Conservation (phyloP, 2,888 invertebrate genomes). For the Dysmachus trigonus region DNA sequence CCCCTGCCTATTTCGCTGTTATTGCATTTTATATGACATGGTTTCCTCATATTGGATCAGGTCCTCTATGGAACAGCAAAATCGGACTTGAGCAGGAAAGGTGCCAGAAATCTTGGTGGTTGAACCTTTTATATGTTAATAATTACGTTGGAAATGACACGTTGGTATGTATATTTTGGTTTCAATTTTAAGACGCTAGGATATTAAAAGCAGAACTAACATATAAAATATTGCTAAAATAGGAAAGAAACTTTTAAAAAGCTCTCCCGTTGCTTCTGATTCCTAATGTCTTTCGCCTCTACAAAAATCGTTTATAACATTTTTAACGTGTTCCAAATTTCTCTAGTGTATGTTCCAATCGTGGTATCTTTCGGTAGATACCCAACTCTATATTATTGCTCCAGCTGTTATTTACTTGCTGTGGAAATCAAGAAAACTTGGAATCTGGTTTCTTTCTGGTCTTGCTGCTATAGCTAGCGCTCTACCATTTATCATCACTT, state of each 20-base stretch:
- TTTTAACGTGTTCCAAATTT: background rate
- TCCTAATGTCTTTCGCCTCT: background rate
- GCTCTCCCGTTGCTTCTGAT: too few species aligned
- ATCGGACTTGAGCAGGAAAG: conserved; percentile 68
- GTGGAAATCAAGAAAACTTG: conserved; percentile 71
- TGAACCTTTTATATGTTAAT: conserved; percentile 77
- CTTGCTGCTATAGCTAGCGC: conserved; percentile 66
- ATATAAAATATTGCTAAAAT: too few species aligned
- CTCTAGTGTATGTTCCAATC: conserved; percentile 68
- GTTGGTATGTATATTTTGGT: conserved; percentile 53
- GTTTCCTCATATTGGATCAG: conserved; percentile 74
- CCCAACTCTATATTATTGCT: conserved; percentile 73
- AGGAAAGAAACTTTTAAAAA: too few species aligned
- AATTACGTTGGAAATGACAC: conserved; percentile 74
- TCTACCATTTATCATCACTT: conserved; percentile 71
- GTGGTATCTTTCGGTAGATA: conserved; percentile 70
- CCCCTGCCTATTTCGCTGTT: conserved; percentile 77
- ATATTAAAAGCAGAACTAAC: too few species aligned
- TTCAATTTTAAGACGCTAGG: too few species aligned
- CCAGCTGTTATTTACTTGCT: conserved; percentile 74
- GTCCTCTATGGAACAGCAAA: conserved; percentile 77
- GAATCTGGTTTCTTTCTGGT: conserved; percentile 66
- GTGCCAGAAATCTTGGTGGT: conserved; percentile 77
- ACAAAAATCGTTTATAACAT: background rate
- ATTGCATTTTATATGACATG: conserved; percentile 79